Evolutionary conservation across 2,113 vertebrate species (phyloP), one percentile per base, ranked within the genome.

Genomic region (Sander vitreus): DNA sequence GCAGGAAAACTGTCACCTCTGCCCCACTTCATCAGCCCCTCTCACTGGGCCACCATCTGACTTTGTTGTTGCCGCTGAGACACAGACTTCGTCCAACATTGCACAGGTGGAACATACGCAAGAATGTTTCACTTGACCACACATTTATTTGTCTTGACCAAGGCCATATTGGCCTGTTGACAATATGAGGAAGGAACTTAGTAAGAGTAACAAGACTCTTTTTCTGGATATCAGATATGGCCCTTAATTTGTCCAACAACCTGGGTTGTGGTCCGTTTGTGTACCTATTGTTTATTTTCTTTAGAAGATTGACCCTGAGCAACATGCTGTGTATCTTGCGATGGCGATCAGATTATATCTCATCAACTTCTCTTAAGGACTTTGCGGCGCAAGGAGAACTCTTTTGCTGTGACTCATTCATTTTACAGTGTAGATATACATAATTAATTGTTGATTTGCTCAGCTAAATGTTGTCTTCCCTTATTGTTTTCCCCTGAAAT

Each of bases 1-100:
- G 73, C 65, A 89, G 94, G 94, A 96, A 95, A 94, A 90, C 68
- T 8, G 16, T 95, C 84, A 93, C 93, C 95, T 92, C 87, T 96
- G 92, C 69, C 85, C 91, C 85, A 94, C 86, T 93, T 92, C 64
- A 83, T 54, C 75, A 76, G 70, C 76, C 21, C 58, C 53, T 59
- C 65, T 10, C 1, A 70, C 70, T 45, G 11, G 19, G 45, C 58
- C 21, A 14, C 59, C 18, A 0, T 57, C 25, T 74, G 71, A 86
- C 76, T 67, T 18, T 53, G 33, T 55, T 82, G 48, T 62, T 36
- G 65, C 66, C 71, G 66, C 50, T 0, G 12, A 54, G 50, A 60
- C 57, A 43, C 8, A 39, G 12, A 72, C 53, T 16, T 7, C 1
- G 5, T 53, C 7, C 18, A 1, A 19, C 47, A 15, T 18, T 12